Conservation (phyloP, 2,888 invertebrate species). For the Himalopsyche japonica region DNA sequence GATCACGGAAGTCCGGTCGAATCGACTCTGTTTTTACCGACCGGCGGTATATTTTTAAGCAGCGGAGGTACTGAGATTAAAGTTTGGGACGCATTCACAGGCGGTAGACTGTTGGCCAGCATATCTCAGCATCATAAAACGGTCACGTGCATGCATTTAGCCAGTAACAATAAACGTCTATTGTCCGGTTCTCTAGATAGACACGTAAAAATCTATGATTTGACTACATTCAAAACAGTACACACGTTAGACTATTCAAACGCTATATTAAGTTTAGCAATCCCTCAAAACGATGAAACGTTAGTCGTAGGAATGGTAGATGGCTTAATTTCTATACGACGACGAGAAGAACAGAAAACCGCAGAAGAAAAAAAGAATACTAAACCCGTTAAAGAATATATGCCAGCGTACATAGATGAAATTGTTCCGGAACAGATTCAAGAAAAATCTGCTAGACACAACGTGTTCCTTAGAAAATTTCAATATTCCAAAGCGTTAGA, state of each 20-base stretch:
- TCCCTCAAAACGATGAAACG: conserved; percentile 76
- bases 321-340: conserved; percentile 85
- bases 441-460: conserved; percentile 62
- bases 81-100: conserved; percentile 91
- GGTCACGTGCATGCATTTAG: conserved; percentile 82
- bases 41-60: conserved; percentile 87
- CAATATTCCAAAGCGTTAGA: conserved; percentile 81
- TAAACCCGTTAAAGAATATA: conserved; percentile 56
- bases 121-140: conserved; percentile 95
- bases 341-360: conserved; percentile 66
- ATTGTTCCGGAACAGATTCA: conserved; percentile 53
- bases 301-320: conserved; percentile 91
- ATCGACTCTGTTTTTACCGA: conserved; percentile 82
- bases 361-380: conserved; percentile 45
- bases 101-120: conserved; percentile 81
- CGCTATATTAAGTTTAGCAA: conserved; percentile 83
- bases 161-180: conserved; percentile 79
- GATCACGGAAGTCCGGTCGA: conserved; percentile 92
- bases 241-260: conserved; percentile 91
- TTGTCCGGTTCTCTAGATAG: conserved; percentile 91
- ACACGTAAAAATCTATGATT: conserved; percentile 91
- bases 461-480: conserved; percentile 75
- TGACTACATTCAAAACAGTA: conserved; percentile 81
- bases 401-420: conserved; percentile 54
- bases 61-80: conserved; percentile 90